Conservation (phyloP, 2,888 invertebrate genomes). For the Holacanthella duospinosa region DNA sequence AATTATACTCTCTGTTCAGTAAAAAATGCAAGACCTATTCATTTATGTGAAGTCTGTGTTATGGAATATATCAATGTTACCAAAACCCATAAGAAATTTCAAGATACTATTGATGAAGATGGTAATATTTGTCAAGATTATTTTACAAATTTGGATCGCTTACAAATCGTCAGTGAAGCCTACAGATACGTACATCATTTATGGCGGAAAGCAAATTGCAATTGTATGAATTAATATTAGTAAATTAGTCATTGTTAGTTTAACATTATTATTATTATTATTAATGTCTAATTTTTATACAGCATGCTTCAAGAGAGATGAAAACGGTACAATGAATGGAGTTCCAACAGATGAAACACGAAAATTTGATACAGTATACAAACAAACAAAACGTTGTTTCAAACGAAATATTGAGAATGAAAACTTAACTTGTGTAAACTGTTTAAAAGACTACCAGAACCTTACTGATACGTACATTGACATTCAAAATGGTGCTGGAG, state of each 20-base stretch:
- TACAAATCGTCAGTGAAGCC: slow-evolving; percentile 52
- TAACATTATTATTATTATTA: too few relatives aligned
- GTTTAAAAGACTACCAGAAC: slow-evolving; percentile 48
- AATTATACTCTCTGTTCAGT: slow-evolving; percentile 54
- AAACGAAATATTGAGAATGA: slow-evolving; percentile 16
- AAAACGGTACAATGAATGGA: slow-evolving; percentile 42
- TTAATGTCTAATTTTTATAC: too few relatives aligned
- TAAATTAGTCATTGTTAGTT: too few relatives aligned
- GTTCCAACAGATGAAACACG: slow-evolving; percentile 46
- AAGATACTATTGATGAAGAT: slow-evolving; percentile 25
- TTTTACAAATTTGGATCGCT: slow-evolving; percentile 52
- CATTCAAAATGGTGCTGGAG: slow-evolving; percentile 50
- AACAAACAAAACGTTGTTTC: slow-evolving; percentile 34
- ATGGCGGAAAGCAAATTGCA: slow-evolving; percentile 55
- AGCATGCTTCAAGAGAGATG: slow-evolving; percentile 50
- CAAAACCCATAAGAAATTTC: slow-evolving; percentile 45
- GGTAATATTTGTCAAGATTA: slow-evolving; percentile 47
- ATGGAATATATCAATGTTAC: slow-evolving; percentile 47
- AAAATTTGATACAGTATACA: slow-evolving; percentile 41
- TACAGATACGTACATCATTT: slow-evolving; percentile 49
- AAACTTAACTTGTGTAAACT: slow-evolving; percentile 46
- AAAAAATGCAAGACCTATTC: slow-evolving; percentile 51
- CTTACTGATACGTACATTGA: slow-evolving; percentile 51
- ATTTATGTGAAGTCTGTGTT: slow-evolving; percentile 52
- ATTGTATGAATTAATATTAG: slow-evolving; percentile 50